Percentiles rank a stretch among this genome's conserved stretches.
These are phyloP conservation scores for Embiotoca jacksoni DNA, from an alignment of 2,113 vertebrate species.

Conservation along the genomic window DNA sequence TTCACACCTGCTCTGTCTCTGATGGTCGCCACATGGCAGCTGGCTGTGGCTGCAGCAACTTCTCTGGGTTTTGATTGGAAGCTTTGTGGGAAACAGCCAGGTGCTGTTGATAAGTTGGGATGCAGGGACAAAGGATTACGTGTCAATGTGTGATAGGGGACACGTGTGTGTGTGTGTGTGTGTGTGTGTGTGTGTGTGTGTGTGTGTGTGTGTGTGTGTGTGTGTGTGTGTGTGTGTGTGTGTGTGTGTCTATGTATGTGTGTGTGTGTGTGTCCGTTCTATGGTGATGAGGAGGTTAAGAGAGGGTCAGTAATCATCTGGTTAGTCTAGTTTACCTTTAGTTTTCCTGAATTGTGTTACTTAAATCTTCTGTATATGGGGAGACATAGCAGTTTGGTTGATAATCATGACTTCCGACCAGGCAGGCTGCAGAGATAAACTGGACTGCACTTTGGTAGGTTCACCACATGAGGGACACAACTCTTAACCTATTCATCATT, in stretches of 20 bases:
- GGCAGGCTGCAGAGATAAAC: slow-evolving; percentile 8
- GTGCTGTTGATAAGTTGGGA: slow-evolving; percentile 75
- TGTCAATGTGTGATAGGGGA: slow-evolving; percentile 73
- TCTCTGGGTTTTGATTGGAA: slow-evolving; percentile 67
- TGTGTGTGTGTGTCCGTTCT: too few species aligned
- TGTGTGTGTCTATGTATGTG: too few species aligned
- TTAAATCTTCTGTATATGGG: slow-evolving; percentile 12
- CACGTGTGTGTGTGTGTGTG: not conserved
- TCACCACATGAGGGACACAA: slow-evolving; percentile 73
- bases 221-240: too few species aligned
- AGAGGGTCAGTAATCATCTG: too few species aligned
- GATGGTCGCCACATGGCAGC: slow-evolving; percentile 47
- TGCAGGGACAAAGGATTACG: slow-evolving; percentile 68
- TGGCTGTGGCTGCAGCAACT: not conserved
- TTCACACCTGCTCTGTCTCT: slow-evolving; percentile 25
- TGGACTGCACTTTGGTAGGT: slow-evolving; percentile 38
- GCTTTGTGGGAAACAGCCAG: slow-evolving; percentile 80
- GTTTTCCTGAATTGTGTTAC: too few species aligned
- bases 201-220: too few species aligned
- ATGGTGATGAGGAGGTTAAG: too few species aligned
- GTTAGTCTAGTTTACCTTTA: too few species aligned
- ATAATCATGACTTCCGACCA: not conserved
- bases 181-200: not conserved
- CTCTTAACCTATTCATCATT: not conserved
- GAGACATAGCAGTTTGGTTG: not conserved